Base-by-base conservation (phyloP, 2,113 vertebrate genomes). In the Podarcis cretensis region DNA sequence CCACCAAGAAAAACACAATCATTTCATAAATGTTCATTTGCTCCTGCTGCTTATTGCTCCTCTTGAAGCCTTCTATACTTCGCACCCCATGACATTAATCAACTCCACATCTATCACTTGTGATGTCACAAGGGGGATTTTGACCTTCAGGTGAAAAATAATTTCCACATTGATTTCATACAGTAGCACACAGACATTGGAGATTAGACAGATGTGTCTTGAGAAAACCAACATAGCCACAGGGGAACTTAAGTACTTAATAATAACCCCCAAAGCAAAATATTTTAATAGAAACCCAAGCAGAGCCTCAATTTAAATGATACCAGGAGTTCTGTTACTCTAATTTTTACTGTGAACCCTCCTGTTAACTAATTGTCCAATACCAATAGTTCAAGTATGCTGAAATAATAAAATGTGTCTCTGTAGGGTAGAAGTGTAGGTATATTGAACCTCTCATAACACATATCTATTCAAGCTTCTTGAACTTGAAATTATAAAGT, bases 91-190 rank as follows among this genome's bases (percentile, higher is more conserved):
- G 90, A 90, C 68, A 80, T 90, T 73, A 5, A 57, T 48, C 81
- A 30, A 0, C n/a, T 87, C 63, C 85, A 86, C 85, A 94, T 76
- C 68, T 75, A 77, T 65, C 73, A 27, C 30, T 0, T 18, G 48
- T 78, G 83, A 90, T 63, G 87, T 63, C 92, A 88, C n/a, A 7
- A 35, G 0, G 0, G 91, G 75, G 37, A 69, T 35, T 92, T 74
- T 94, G 90, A 93, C 85, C 91, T 93, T 86, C 88, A 90, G 77
- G 90, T 86, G 37, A 43, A 74, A 43, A 79, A 85, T 69, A 57
- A 91, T 83, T 35, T 83, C 37, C 37, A 75, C 77, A 83, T 35
- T 48, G 37, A 84, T 66, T 10, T 77, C 1, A 0, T 6, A 0
- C 2, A 2, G 30, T 0, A 80, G 57, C 57, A 86, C 32, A 81